Base-by-base conservation (phyloP, 2,113 vertebrate genomes). In the Camelus bactrianus region DNA sequence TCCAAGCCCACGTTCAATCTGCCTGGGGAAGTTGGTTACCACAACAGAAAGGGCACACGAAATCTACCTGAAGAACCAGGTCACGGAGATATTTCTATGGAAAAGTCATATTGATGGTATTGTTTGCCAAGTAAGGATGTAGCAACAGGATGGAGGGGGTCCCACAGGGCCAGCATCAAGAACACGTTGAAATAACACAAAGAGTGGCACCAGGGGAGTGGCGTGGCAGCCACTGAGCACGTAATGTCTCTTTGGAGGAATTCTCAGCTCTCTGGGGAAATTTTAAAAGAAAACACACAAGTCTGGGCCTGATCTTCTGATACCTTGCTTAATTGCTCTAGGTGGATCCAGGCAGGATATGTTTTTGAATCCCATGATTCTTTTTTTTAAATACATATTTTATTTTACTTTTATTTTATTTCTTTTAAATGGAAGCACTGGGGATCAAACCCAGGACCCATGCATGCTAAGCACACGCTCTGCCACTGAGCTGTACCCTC, bases 21-120 rank as follows among this genome's bases (percentile, higher is more conserved):
- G 20, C 80, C 93, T 75, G 46, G 69, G 79, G 60, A 94, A 91
- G 94, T 80, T n/a, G 3, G 70, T 93, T 85, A 95, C 8, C 67
- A 89, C 52, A 93, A 90, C 19, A 80, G 60, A 85, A 81, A 83
- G 60, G 30, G 72, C 14, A 6, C 84, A 22, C 17, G 35, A 20
- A 88, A 88, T 11, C 0, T 22, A 3, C 65, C 58, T 10, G 48
- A 85, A 65, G 92, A 75, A 30, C 73, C 72, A 80, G 95, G 50
- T 69, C 76, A 14, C 48, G 48, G 38, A 92, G 56, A 54, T 65
- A 4, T 77, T 92, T 84, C 56, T 72, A 42, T 48, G 8, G 12
- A 72, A 92, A 76, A 70, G 58, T 35, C 19, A 1, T 0, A 26
- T 67, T 95, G 35, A 90, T 2, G 10, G 17, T 83, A 32, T 60